A percentile compares a stretch with the other conserved stretches of the same genome.
Conservation (phyloP, 2,797 vertebrate species). For the Scolopax bukidnonensis region DNA sequence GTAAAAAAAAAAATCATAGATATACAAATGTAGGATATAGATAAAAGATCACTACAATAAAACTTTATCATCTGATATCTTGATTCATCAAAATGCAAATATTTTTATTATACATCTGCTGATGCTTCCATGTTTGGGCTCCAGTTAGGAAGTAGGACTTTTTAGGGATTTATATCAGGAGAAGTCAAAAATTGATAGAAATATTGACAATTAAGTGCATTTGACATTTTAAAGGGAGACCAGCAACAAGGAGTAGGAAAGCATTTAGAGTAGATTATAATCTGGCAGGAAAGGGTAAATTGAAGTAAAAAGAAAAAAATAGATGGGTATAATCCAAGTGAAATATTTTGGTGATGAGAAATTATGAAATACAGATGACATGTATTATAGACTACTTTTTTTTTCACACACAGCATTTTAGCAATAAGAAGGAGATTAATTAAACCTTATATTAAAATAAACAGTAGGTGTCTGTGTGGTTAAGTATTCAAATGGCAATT, state of each 20-base stretch:
- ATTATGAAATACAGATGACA: background rate
- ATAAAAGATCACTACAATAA: background rate
- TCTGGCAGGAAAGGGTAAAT: background rate
- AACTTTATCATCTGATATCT: background rate
- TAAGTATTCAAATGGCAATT: conserved; percentile 23
- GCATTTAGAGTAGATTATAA: background rate
- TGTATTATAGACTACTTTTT: background rate
- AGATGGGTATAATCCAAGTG: background rate
- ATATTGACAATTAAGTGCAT: background rate
- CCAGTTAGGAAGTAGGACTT: background rate
- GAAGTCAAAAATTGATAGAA: background rate
- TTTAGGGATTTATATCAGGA: background rate
- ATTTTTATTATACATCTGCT: background rate
- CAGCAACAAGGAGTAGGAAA: background rate
- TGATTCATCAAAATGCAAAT: background rate
- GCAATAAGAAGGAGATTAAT: background rate
- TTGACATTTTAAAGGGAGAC: background rate
- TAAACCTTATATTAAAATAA: background rate
- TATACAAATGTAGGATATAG: background rate
- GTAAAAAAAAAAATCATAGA: background rate
- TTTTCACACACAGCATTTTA: background rate
- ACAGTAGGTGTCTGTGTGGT: background rate
- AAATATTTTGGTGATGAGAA: background rate
- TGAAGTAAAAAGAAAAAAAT: background rate
- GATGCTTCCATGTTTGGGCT: background rate